A percentile compares a stretch with the other conserved stretches of the same genome.
Evolutionary conservation across 2,113 vertebrate genomes (phyloP).

Genomic region (Mixornis gularis): DNA sequence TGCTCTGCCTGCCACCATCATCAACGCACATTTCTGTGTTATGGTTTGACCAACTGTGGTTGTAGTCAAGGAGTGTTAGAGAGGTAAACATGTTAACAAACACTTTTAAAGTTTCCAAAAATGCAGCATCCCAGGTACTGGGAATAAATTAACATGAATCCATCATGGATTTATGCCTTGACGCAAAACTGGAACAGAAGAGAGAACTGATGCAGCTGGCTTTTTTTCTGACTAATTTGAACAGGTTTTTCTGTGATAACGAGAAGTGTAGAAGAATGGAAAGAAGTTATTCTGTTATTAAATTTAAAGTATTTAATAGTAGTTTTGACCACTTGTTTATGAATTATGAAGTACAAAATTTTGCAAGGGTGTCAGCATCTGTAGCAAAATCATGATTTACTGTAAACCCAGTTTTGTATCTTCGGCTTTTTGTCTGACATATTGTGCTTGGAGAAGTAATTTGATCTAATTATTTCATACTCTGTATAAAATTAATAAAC

Average conservation of each 20-base stretch:
- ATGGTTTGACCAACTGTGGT: neutral
- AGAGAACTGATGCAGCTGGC: neutral
- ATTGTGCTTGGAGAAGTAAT: neutral
- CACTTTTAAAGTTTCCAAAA: neutral
- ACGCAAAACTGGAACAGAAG: neutral
- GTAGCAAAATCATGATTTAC: neutral
- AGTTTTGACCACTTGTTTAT: neutral
- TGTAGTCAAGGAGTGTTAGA: neutral
- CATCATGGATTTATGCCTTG: neutral
- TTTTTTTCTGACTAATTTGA: neutral
- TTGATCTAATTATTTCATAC: neutral
- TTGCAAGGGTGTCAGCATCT: neutral
- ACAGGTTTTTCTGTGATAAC: neutral
- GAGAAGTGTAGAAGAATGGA: neutral
- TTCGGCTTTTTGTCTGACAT: neutral
- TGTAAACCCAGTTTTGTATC: neutral
- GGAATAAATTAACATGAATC: neutral
- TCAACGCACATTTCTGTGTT: rapidly evolving
- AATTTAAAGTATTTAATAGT: neutral
- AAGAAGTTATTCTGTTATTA: neutral
- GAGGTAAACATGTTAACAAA: neutral
- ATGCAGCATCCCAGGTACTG: neutral
- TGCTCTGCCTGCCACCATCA: neutral
- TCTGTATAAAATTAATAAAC: neutral
- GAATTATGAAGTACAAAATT: neutral